Evolutionary conservation across 2,797 vertebrate genomes (phyloP), one percentile per base, ranked within the genome.

Genomic region (Anas bernieri): DNA sequence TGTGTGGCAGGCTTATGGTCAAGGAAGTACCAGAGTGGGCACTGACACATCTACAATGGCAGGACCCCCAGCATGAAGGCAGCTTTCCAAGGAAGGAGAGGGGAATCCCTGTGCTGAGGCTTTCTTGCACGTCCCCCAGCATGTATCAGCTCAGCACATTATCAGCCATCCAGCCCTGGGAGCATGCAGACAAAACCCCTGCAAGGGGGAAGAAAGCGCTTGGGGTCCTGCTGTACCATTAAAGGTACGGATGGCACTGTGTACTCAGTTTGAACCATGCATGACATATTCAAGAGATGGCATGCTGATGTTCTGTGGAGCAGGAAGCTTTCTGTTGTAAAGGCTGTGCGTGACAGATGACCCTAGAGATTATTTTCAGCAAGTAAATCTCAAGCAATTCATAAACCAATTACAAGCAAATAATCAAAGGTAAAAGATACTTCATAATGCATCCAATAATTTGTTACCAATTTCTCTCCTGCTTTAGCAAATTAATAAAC

Each of bases 1-100:
- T 61, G 28, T 20, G 5, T 9, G 31, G 41, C 61, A 26, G 59
- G 28, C 31, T 52, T 17, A 13, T 35, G 30, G 14, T 18, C 54
- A 39, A 50, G 22, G 55, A n/a, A 22, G 3, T 9, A 6, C 0
- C 2, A 37, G 35, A 68, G 25, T 26, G 6, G 33, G 20, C 10
- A 1, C 62, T 37, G 50, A 2, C 41, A 16, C 7, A 5, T 30
- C 28, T 63, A 15, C 0, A 0, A 11, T 11, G 0, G 2, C 20
- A 25, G 21, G 31, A 56, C 12, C 12, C 17, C 55, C 52, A 11
- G 4, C 0, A 0, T 23, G 52, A 56, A 63, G 41, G 21, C 21
- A 56, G 20, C 35, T n/a, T 17, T 26, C 21, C 54, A 1, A 37
- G 10, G 48, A 63, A 56, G 26, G 23, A 75, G 82, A 52, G 12